These are phyloP conservation scores for Calephelis perditalis DNA, from an alignment of 2,888 invertebrate genomes.

Conservation along the genomic window DNA sequence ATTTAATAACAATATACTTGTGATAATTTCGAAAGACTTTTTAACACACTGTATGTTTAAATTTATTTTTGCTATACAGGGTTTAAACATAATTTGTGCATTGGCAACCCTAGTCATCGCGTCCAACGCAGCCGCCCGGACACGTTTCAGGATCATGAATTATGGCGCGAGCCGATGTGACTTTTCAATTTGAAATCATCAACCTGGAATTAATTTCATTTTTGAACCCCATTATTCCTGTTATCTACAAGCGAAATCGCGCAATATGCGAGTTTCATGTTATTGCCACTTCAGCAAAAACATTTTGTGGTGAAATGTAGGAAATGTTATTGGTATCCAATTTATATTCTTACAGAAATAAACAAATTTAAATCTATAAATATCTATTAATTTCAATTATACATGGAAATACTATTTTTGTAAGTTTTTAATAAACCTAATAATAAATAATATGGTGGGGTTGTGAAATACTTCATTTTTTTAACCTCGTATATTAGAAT, in stretches of 20 bases:
- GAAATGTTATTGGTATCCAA: slow-evolving; percentile 18
- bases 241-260: slow-evolving; percentile 71
- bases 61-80: neutral
- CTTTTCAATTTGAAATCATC: slow-evolving; percentile 80
- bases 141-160: slow-evolving; percentile 78
- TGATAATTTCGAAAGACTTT: no score
- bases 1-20: no score
- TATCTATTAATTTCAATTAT: neutral
- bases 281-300: slow-evolving; percentile 69
- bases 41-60: no score
- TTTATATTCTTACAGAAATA: slow-evolving; percentile 14
- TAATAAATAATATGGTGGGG: no score
- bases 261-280: slow-evolving; percentile 72
- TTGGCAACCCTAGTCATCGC: slow-evolving; percentile 56
- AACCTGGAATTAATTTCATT: slow-evolving; percentile 79
- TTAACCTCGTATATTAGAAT: no score
- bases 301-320: slow-evolving; percentile 54
- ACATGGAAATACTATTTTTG: no score
- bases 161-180: slow-evolving; percentile 78
- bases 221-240: slow-evolving; percentile 78
- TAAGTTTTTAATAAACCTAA: no score
- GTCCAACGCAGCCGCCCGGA: slow-evolving; percentile 72
- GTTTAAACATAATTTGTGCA: slow-evolving; percentile 1
- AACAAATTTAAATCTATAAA: slow-evolving; percentile 9
- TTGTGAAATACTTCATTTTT: no score